Conservation (phyloP, 2,113 vertebrate species). For the Chrysochloris asiatica region DNA sequence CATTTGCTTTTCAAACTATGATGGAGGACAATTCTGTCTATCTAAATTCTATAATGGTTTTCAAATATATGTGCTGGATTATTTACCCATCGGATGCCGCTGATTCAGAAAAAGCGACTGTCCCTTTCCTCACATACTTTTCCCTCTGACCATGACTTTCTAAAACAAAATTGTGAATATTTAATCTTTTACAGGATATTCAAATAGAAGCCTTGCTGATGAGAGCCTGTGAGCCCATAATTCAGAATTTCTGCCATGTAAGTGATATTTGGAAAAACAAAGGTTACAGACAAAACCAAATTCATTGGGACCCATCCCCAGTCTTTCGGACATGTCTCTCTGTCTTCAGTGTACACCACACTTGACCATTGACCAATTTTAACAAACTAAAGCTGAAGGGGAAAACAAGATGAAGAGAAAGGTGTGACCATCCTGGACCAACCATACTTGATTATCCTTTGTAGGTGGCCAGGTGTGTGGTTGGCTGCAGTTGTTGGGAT, state of each 20-base stretch:
- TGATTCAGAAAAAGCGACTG: constrained; percentile 6
- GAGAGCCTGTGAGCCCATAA: constrained; percentile 96
- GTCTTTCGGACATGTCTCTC: background rate
- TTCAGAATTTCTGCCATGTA: constrained; percentile 93
- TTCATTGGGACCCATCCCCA: background rate
- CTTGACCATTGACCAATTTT: background rate
- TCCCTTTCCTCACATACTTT: background rate
- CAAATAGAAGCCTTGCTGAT: constrained; percentile 99
- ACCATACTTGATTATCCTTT: background rate
- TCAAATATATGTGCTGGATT: background rate
- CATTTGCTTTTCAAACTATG: background rate
- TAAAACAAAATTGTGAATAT: constrained; percentile 43
- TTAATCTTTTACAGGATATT: constrained; percentile 90
- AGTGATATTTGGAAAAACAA: constrained; percentile 73
- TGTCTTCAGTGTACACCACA: background rate
- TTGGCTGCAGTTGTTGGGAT: background rate
- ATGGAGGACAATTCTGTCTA: background rate
- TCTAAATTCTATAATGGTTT: background rate
- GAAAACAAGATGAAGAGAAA: background rate
- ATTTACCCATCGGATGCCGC: background rate
- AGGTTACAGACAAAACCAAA: background rate
- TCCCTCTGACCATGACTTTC: background rate
- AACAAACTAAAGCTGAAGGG: background rate
- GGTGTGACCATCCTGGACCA: background rate
- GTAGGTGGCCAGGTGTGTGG: background rate